Evolutionary conservation across 2,113 vertebrate species (phyloP).

Genomic region (Gymnobelideus leadbeateri): DNA sequence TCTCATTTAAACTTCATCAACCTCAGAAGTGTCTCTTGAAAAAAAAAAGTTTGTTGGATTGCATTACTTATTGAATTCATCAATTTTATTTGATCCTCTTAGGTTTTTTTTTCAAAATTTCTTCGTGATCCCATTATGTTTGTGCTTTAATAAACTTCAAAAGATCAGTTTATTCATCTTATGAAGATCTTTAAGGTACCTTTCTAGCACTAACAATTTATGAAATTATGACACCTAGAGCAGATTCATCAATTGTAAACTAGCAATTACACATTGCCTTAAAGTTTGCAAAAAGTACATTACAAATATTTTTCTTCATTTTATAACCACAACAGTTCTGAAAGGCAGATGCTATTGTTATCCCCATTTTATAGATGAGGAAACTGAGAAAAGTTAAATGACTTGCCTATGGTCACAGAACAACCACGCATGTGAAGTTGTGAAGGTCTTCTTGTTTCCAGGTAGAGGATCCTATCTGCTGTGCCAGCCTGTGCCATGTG

Average conservation of each 20-base stretch:
- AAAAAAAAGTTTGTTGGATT: not conserved
- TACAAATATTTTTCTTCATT: not conserved
- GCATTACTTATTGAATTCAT: not conserved
- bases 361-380: not conserved
- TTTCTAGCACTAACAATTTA: not conserved
- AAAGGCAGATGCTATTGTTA: not conserved
- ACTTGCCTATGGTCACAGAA: not conserved
- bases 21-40: not conserved
- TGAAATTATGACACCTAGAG: not conserved
- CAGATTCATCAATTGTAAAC: not conserved
- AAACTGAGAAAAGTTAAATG: not conserved
- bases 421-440: not conserved
- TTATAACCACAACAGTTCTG: not conserved
- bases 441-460: not conserved
- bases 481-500: not conserved
- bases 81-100: not conserved
- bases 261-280: not conserved
- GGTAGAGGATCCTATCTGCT: not conserved
- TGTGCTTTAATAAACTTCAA: not conserved
- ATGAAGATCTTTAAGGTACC: not conserved
- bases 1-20: constrained; percentile 12
- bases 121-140: not conserved
- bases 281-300: not conserved
- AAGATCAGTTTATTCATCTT: not conserved
- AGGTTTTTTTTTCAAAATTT: not conserved